Evolutionary conservation across 2,113 vertebrate genomes (phyloP).

Genomic region (Poeciliopsis retropinna): DNA sequence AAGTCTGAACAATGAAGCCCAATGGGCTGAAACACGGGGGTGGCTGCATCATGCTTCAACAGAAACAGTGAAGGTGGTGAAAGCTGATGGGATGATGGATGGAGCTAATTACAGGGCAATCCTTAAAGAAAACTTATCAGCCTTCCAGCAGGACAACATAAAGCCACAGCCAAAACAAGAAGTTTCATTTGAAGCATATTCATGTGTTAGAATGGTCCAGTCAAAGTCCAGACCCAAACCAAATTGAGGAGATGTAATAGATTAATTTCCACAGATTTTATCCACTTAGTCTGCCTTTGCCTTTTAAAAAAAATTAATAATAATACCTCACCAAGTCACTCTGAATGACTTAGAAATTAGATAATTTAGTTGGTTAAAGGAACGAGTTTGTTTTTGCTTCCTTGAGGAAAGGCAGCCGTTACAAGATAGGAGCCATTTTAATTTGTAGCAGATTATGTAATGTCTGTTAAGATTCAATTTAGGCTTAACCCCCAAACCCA

Average conservation of each 20-base stretch:
- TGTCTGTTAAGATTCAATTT: background rate
- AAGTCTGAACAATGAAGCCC: too few relatives aligned
- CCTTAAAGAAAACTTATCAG: background rate
- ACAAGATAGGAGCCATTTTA: background rate
- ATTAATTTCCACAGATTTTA: background rate
- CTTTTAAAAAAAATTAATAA: background rate
- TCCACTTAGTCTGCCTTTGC: background rate
- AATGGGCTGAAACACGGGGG: too few relatives aligned
- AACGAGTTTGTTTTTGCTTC: background rate
- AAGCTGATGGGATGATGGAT: too few relatives aligned
- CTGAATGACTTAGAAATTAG: background rate
- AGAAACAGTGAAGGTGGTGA: too few relatives aligned
- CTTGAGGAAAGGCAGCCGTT: background rate
- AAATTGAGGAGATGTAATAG: background rate
- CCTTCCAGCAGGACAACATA: background rate
- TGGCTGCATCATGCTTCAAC: too few relatives aligned
- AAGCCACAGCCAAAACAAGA: too few relatives aligned
- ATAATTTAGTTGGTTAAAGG: background rate
- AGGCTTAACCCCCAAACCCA: slow-evolving; percentile 1
- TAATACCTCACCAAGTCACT: background rate
- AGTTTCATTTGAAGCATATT: background rate
- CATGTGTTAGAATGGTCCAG: background rate
- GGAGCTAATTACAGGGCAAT: too few relatives aligned
- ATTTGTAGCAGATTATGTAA: background rate
- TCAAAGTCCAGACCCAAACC: background rate